Conservation (phyloP, 2,113 vertebrate species). For the Catharus minimus region DNA sequence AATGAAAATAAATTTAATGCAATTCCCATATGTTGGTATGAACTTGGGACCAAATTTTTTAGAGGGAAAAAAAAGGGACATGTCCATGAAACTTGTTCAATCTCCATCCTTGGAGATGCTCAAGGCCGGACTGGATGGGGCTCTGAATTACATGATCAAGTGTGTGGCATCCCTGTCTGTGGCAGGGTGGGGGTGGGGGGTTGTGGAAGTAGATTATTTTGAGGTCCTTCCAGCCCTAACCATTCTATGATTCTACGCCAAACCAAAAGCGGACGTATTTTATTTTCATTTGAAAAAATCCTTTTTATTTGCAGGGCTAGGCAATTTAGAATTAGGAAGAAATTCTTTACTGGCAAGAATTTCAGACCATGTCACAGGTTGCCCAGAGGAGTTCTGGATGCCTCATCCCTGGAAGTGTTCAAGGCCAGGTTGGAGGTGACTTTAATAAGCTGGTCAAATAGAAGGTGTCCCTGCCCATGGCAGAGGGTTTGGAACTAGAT, state of each 20-base stretch:
- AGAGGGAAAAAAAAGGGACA: neutral
- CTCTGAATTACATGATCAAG: neutral
- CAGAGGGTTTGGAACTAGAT: neutral
- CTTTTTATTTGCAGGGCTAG: too few species aligned
- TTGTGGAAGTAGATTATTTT: neutral
- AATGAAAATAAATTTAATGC: neutral
- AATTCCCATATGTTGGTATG: rapidly evolving
- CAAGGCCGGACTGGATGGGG: neutral
- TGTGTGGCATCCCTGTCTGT: neutral
- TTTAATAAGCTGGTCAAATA: neutral
- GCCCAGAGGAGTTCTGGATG: neutral
- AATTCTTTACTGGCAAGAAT: neutral
- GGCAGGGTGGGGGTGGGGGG: rapidly evolving
- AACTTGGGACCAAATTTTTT: neutral
- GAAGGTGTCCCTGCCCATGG: neutral
- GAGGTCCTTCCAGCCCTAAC: neutral
- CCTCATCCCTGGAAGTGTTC: neutral
- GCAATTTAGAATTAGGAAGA: neutral
- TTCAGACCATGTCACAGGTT: neutral
- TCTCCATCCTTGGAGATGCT: neutral
- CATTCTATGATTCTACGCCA: neutral
- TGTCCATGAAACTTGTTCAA: neutral
- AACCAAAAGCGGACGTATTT: neutral
- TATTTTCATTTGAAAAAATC: neutral
- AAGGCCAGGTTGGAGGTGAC: neutral